These are phyloP conservation scores for Pempheris klunzingeri DNA, from an alignment of 2,797 vertebrate species.

Conservation along the genomic window DNA sequence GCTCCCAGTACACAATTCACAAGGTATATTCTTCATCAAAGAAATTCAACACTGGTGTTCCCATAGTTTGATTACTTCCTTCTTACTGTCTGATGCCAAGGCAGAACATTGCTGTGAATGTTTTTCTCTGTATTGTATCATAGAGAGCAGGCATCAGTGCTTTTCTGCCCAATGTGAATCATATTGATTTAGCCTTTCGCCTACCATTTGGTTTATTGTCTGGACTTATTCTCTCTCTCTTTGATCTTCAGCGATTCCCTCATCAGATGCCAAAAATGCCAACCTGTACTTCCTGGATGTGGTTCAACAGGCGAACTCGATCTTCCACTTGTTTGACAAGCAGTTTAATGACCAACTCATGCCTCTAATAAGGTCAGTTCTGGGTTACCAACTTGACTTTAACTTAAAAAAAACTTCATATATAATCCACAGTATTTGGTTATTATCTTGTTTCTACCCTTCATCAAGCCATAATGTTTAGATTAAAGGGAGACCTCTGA, in stretches of 20 bases:
- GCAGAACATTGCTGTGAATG: constrained; percentile 20
- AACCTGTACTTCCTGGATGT: constrained; percentile 99
- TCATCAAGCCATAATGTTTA: neutral
- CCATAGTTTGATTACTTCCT: constrained; percentile 37
- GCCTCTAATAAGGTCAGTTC: constrained; percentile 95
- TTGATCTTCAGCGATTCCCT: constrained; percentile 92
- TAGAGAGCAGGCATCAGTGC: neutral
- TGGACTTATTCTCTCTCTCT: constrained; percentile 38
- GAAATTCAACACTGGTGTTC: constrained; percentile 24
- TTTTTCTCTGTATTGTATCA: constrained; percentile 3
- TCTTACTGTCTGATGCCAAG: constrained; percentile 17
- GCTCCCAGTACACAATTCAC: constrained; percentile 17
- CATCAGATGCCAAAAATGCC: constrained; percentile 96
- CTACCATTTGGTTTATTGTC: constrained; percentile 6
- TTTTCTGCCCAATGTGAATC: constrained; percentile 29
- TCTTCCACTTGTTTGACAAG: constrained; percentile 99
- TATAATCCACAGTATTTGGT: neutral
- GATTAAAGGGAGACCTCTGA: constrained; percentile 10
- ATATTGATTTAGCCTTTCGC: constrained; percentile 32
- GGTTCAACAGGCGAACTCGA: constrained; percentile 99
- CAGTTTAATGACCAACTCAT: constrained; percentile 99
- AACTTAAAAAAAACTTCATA: neutral
- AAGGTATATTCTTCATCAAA: constrained; percentile 35
- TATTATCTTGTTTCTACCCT: neutral
- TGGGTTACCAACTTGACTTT: too few relatives aligned